phyloP scores from a whole-genome alignment of 2,797 vertebrate genomes.

The Cyprinodon diabolis region DNA sequence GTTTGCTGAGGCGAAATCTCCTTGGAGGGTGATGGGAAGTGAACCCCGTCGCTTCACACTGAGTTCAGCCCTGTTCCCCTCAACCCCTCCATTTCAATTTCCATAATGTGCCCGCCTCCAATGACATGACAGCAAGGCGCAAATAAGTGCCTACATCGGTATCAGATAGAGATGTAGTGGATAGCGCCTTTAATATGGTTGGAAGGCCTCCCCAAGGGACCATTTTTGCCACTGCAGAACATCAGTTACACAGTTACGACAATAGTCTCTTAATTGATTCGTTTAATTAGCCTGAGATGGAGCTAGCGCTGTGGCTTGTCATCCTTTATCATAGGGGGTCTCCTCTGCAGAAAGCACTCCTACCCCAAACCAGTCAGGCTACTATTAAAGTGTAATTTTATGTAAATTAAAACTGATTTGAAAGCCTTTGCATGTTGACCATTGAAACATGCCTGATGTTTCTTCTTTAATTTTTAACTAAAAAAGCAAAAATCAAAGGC shows the following conservation, averaged over 20 bases:
- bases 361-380: slow-evolving; percentile 80
- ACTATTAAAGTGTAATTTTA: slow-evolving; percentile 83
- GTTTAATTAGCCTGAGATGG: slow-evolving; percentile 99
- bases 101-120: slow-evolving; percentile 93
- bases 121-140: slow-evolving; percentile 97
- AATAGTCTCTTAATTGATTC: slow-evolving; percentile 99
- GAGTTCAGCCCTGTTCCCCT: slow-evolving; percentile 89
- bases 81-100: slow-evolving; percentile 91
- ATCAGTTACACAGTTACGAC: slow-evolving; percentile 96
- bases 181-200: slow-evolving; percentile 92
- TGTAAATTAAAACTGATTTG: slow-evolving; percentile 80
- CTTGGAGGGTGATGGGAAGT: slow-evolving; percentile 90
- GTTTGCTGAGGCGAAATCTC: slow-evolving; percentile 91
- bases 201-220: slow-evolving; percentile 92
- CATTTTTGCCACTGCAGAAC: slow-evolving; percentile 92
- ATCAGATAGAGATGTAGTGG: slow-evolving; percentile 95
- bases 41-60: slow-evolving; percentile 92
- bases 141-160: slow-evolving; percentile 99
- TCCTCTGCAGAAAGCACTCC: slow-evolving; percentile 62
- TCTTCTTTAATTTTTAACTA: slow-evolving; percentile 6
- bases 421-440: slow-evolving; percentile 67
- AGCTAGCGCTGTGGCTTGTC: slow-evolving; percentile 88
- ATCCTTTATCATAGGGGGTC: slow-evolving; percentile 85
- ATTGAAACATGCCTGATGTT: slow-evolving; percentile 48
- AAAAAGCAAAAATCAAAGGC: slow-evolving; percentile 28